Percentiles rank a stretch among this genome's conserved stretches.
Conservation (phyloP, 2,797 vertebrate species). For the Lutjanus argentimaculatus region DNA sequence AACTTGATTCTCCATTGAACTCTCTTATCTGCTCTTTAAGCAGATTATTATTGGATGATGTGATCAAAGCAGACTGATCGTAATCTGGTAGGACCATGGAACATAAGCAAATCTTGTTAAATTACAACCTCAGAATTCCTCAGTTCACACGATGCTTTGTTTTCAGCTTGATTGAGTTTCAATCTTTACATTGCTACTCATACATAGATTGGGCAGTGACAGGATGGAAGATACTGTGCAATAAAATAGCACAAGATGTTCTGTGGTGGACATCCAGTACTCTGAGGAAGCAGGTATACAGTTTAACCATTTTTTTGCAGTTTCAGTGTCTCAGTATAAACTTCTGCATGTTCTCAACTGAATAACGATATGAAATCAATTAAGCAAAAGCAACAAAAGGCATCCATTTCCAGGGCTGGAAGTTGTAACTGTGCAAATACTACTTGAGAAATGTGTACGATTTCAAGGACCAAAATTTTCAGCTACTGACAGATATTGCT, state of each 20-base stretch:
- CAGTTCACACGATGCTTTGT: constrained; percentile 5
- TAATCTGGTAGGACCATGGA: not conserved
- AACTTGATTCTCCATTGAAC: not conserved
- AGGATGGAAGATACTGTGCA: not conserved
- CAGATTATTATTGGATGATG: not conserved
- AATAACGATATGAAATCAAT: not conserved
- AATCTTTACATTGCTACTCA: constrained; percentile 6
- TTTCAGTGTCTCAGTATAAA: not conserved
- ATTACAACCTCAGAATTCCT: constrained; percentile 7
- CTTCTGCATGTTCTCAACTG: too few relatives aligned
- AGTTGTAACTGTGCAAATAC: not conserved
- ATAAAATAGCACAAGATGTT: not conserved
- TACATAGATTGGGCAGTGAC: not conserved
- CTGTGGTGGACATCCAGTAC: not conserved
- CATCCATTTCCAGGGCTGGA: not conserved
- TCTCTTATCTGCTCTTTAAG: not conserved
- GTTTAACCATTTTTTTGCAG: not conserved
- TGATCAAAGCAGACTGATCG: constrained; percentile 13
- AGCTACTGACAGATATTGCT: not conserved
- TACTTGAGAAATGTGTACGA: not conserved
- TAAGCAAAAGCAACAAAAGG: not conserved
- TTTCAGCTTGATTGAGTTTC: constrained; percentile 17
- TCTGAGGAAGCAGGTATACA: not conserved
- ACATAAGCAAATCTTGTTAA: constrained; percentile 19
- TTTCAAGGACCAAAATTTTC: not conserved